Evolutionary conservation across 2,888 invertebrate species (phyloP).

Genomic region (Drosophila suboccidentalis): DNA sequence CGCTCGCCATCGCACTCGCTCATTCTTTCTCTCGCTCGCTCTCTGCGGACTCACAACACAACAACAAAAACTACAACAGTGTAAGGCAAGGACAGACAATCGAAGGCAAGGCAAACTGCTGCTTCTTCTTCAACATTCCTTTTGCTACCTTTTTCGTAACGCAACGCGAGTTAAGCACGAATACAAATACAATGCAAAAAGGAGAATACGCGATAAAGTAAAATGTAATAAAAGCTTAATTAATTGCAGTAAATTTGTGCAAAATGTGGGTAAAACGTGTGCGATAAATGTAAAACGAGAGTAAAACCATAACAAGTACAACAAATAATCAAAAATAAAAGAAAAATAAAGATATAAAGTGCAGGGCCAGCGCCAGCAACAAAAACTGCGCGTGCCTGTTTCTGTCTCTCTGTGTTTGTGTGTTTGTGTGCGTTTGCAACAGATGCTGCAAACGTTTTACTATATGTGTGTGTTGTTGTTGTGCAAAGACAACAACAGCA

Average conservation of each 20-base stretch:
- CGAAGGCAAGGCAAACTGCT: constrained; percentile 31
- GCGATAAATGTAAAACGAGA: constrained; percentile 58
- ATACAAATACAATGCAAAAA: constrained; percentile 9
- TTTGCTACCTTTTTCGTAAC: constrained; percentile 37
- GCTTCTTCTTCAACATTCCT: constrained; percentile 10
- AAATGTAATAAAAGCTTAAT: constrained; percentile 43
- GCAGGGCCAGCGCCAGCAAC: constrained; percentile 46
- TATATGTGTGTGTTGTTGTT: constrained; percentile 57
- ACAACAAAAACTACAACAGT: constrained; percentile 7
- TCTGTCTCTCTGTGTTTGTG: constrained; percentile 34
- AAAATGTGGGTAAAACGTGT: constrained; percentile 71
- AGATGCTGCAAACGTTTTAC: constrained; percentile 58
- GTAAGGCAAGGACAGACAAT: constrained; percentile 17
- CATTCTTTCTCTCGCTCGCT: constrained; percentile 27
- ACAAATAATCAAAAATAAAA: constrained; percentile 11
- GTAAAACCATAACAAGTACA: constrained; percentile 28
- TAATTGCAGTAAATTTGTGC: constrained; percentile 60
- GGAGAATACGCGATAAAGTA: constrained; percentile 24
- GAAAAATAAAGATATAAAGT: constrained; percentile 30
- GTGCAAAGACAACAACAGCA: constrained; percentile 44
- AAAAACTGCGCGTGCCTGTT: constrained; percentile 64
- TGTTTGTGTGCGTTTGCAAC: constrained; percentile 54
- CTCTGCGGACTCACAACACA: constrained; percentile 38
- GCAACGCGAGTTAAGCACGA: constrained; percentile 29
- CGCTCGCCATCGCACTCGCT: constrained; percentile 36